phyloP scores from a whole-genome alignment of 2,113 vertebrate genomes.

The Felis chaus region DNA sequence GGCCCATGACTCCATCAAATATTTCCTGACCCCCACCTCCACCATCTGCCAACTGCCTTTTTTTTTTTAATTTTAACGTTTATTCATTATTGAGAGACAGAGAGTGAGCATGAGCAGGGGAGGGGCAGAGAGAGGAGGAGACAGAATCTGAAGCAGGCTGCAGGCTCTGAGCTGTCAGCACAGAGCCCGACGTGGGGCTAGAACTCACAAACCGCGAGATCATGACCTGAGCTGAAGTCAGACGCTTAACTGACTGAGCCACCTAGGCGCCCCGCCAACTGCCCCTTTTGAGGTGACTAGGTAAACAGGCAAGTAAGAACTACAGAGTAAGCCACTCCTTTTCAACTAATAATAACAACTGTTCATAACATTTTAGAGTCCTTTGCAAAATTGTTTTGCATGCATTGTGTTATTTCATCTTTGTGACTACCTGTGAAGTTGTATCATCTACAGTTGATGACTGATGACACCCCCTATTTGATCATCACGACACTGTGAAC shows the following conservation, averaged over 20 bases:
- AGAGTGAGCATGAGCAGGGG: too few species aligned
- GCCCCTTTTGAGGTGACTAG: not conserved
- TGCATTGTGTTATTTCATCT: not conserved
- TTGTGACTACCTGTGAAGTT: not conserved
- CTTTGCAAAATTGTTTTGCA: not conserved
- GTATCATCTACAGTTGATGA: not conserved
- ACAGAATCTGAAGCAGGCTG: too few species aligned
- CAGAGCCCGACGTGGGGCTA: too few species aligned
- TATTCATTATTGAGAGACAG: too few species aligned
- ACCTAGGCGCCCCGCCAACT: too few species aligned
- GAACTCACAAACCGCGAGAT: too few species aligned
- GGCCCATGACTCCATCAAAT: not conserved
- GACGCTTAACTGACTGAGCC: too few species aligned
- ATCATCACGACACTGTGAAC: not conserved
- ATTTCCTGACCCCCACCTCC: not conserved
- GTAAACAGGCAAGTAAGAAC: not conserved
- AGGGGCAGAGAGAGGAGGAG: too few species aligned
- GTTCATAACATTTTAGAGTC: not conserved
- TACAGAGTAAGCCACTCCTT: not conserved
- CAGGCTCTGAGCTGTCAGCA: too few species aligned
- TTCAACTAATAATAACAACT: not conserved
- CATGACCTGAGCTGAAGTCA: too few species aligned
- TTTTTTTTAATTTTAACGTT: not conserved
- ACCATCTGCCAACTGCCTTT: not conserved
- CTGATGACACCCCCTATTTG: not conserved